Evolutionary conservation across 2,888 invertebrate species (phyloP), one percentile per base, ranked within the genome.

Genomic region (Epinotia nisella): DNA sequence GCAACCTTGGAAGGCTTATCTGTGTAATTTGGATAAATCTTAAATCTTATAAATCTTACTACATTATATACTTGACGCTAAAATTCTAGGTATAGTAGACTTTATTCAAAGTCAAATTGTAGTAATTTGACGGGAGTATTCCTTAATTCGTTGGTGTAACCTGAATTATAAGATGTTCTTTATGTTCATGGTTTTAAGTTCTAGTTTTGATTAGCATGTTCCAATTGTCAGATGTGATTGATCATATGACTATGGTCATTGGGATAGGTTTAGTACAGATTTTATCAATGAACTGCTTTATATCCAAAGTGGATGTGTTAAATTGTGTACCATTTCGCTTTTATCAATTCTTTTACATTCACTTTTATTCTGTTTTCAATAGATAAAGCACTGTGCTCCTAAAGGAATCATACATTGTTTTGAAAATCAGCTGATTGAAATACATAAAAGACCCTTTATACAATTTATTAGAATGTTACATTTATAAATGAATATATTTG

Each of bases 161-260:
- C n/a, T 35, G 7, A 11, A n/a, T n/a, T 66, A 19, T 53, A 56
- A 11, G 58, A 39, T 62, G 35, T 19, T 19, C 69, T 51, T 59
- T 73, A 64, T 69, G 39, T 41, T 62, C 3, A 41, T 53, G 29
- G 56, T 29, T 0, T 3, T 64, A 73, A 59, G 73, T 64, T 62
- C 64, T 69, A 51, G 69, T 69, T 69, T 73, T 45, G 58, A 45
- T 35, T 53, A 64, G 59, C 73, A 64, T 29, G 15, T 29, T 59
- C 15, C 15, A 59, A 29, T 51, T 64, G 64, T 51, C 21, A 65
- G 53, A 13, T 39, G 11, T 64, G 29, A 64, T 76, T 64, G 29
- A 64, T 76, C 76, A 75, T 75, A 76, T 76, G 76, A 76, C 71
- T 53, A 49, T 58, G 70, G n/a, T 35, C 15, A 59, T 21, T 41